Evolutionary conservation across 1,140 invertebrate species (phyloP).

Genomic region (Lepidostoma basale): DNA sequence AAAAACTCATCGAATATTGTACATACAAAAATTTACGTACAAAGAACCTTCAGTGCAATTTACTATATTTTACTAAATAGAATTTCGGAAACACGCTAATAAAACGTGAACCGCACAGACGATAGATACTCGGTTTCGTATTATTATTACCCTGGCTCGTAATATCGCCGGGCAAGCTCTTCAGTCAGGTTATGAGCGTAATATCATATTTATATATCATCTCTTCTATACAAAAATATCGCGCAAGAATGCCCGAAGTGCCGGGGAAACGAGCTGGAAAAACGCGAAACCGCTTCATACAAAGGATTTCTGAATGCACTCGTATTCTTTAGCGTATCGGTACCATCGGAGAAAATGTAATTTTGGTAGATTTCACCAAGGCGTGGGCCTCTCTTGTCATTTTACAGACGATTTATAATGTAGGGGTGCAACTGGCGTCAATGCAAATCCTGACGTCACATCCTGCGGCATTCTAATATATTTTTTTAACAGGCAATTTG

Average conservation of each 20-base stretch:
- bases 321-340: not conserved
- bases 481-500: too few relatives aligned
- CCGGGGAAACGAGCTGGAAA: slow-evolving; percentile 10
- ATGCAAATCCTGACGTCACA: too few relatives aligned
- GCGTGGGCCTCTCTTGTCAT: too few relatives aligned
- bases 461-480: too few relatives aligned
- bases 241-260: slow-evolving; percentile 3
- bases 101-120: not conserved
- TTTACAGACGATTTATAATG: too few relatives aligned
- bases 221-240: not conserved
- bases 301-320: slow-evolving; percentile 12
- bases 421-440: too few relatives aligned
- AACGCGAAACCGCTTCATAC: not conserved
- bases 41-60: too few relatives aligned
- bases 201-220: slow-evolving; percentile 19
- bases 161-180: not conserved
- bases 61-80: too few relatives aligned
- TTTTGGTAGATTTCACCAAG: not conserved
- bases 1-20: too few relatives aligned
- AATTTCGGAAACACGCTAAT: not conserved
- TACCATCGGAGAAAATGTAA: slow-evolving; percentile 8
- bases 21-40: too few relatives aligned
- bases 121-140: not conserved
- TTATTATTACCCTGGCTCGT: not conserved
- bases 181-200: slow-evolving; percentile 8